Percentiles rank a stretch among this genome's conserved stretches.
phyloP scores from a whole-genome alignment of 2,113 vertebrate species.

The Lycaon pictus region DNA sequence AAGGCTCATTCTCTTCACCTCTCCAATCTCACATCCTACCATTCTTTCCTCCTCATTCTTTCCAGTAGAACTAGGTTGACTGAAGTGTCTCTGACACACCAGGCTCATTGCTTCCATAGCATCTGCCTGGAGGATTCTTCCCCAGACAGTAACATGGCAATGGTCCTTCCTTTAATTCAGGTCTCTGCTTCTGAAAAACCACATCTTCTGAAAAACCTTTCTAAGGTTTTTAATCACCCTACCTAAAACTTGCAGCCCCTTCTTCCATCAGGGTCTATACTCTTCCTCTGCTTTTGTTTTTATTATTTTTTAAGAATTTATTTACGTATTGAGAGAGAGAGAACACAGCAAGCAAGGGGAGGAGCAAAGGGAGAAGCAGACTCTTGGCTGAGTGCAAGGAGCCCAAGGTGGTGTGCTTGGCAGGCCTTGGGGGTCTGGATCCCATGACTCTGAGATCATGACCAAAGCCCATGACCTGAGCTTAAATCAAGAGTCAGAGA shows the following conservation, averaged over 20 bases:
- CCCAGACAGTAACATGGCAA: background rate
- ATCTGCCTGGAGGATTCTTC: background rate
- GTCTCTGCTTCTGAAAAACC: slow-evolving; percentile 29
- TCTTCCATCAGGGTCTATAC: background rate
- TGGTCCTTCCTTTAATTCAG: background rate
- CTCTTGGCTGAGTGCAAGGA: background rate
- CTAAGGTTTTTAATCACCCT: background rate
- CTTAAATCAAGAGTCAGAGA: background rate
- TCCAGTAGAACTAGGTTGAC: background rate
- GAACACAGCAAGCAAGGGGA: background rate
- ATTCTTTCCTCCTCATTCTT: background rate
- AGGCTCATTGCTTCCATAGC: background rate
- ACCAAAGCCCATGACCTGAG: background rate
- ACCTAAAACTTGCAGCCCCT: background rate
- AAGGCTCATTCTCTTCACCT: background rate
- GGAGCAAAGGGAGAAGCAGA: background rate
- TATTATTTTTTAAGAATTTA: background rate
- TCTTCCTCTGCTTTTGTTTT: background rate
- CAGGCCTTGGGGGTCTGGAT: background rate
- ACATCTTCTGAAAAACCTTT: background rate
- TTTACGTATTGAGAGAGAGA: background rate
- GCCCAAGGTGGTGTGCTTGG: too few relatives aligned
- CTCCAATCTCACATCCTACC: background rate
- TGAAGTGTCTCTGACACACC: background rate
- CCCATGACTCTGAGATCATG: background rate